Evolutionary conservation across 2,113 vertebrate species (phyloP).

Genomic region (Myrmecophaga tridactyla): DNA sequence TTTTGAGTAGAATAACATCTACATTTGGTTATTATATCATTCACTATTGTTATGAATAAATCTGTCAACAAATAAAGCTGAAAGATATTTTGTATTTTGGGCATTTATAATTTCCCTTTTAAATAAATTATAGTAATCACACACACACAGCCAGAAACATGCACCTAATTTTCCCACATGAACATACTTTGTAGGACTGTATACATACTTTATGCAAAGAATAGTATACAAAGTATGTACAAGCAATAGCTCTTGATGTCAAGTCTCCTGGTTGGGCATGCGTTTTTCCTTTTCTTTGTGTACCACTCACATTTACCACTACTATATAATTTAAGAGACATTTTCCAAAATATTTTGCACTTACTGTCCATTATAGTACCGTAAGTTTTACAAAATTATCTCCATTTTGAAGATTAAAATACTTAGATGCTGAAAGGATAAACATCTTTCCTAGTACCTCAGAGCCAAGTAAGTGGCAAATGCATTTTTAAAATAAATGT

Average conservation of each 20-base stretch:
- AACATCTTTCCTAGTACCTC: neutral
- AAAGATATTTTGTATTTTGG: neutral
- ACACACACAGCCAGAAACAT: neutral
- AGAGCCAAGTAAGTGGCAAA: neutral
- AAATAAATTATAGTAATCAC: neutral
- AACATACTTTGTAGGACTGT: neutral
- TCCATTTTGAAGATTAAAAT: neutral
- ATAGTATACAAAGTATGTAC: neutral
- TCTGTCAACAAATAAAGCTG: neutral
- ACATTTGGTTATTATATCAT: constrained; percentile 22
- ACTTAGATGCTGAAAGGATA: neutral
- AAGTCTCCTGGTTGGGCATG: neutral
- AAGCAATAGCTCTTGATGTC: neutral
- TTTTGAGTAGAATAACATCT: constrained; percentile 37
- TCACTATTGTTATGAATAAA: constrained; percentile 15
- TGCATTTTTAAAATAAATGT: neutral
- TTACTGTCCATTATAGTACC: neutral
- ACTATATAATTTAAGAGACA: neutral
- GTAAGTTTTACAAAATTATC: neutral
- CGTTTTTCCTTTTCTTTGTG: neutral
- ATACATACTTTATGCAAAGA: no score
- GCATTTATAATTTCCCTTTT: neutral
- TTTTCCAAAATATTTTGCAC: neutral
- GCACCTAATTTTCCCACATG: neutral
- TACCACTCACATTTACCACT: neutral